Evolutionary conservation across 1,140 invertebrate genomes (phyloP), one percentile per base, ranked within the genome.

Genomic region (Drosophila insularis): DNA sequence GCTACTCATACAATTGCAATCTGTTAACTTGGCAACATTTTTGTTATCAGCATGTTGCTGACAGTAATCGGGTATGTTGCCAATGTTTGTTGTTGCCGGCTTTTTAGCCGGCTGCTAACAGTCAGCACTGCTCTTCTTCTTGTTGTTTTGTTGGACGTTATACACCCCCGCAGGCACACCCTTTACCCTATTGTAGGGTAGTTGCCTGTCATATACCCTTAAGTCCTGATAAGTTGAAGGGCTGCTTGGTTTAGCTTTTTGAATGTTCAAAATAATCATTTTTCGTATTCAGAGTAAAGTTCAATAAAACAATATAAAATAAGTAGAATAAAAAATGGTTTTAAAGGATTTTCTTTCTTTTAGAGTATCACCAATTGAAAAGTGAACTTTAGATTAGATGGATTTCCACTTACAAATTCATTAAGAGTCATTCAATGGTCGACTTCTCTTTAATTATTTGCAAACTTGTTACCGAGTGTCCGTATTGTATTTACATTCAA

Each of bases 401-500:
- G n/a, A n/a, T n/a, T n/a, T n/a, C n/a, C n/a, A n/a, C n/a, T n/a
- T n/a, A n/a, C n/a, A n/a, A n/a, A n/a, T n/a, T n/a, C n/a, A n/a
- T n/a, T n/a, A 56, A 35, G n/a, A 17, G 31, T 32, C 75, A 75
- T 37, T 4, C 1, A 5, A 11, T 4, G 58, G 73, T 75, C 73
- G 31, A 53, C 7, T 17, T 8, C 7, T 2, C 0, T 7, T 4
- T 10, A 0, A 17, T 19, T 63, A 8, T 55, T 60, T 43, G 37
- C 40, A 69, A 69, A 69, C 58, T 76, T 75, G 73, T 76, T 78
- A 68, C 71, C 76, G 71, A 82, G 27, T 79, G 80, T 87, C 79
- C 80, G 79, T 69, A 79, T 80, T 64, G 79, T 89, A 87, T 87
- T 87, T 87, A 89, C 84, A 80, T 86, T 87, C 69, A 78, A 81